Evolutionary conservation across 1,140 invertebrate genomes (phyloP).

Genomic region (Drosophila pectinifera): DNA sequence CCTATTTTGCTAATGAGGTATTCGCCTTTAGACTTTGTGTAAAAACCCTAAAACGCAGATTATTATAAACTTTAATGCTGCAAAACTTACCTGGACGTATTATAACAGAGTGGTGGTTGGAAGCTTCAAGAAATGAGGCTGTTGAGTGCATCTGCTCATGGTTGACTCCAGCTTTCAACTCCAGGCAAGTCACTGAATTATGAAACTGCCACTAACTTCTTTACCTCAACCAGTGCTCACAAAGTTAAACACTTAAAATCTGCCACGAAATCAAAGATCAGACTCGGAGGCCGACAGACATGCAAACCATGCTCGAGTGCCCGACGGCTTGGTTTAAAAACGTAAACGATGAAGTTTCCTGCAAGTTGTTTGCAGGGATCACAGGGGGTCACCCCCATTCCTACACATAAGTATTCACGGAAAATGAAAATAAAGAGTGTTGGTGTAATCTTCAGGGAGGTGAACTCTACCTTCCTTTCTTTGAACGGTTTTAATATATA

Average conservation of each 20-base stretch:
- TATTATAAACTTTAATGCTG: neutral
- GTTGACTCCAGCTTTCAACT: constrained; percentile 3
- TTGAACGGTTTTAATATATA: constrained; percentile 64
- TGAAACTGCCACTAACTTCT: constrained; percentile 55
- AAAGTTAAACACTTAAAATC: constrained; percentile 70
- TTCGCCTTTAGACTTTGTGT: too few relatives aligned
- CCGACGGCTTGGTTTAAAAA: neutral
- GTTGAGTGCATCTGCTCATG: constrained; percentile 48
- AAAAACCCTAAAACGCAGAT: too few relatives aligned
- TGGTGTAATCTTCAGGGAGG: constrained; percentile 44
- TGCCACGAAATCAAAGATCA: constrained; percentile 72
- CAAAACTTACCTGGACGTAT: too few relatives aligned
- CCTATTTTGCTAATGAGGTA: too few relatives aligned
- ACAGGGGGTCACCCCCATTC: constrained; percentile 6
- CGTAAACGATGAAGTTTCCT: constrained; percentile 41
- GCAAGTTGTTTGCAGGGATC: constrained; percentile 35
- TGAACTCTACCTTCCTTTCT: constrained; percentile 17
- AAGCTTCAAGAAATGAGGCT: neutral
- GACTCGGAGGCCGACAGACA: constrained; percentile 30
- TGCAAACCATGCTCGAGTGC: constrained; percentile 38
- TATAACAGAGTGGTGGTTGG: too few relatives aligned
- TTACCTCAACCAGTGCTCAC: neutral
- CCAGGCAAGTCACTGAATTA: constrained; percentile 53
- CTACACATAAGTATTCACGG: constrained; percentile 54
- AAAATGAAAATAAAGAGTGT: constrained; percentile 61